A percentile compares a stretch with the other conserved stretches of the same genome.
phyloP scores from a whole-genome alignment of 2,888 invertebrate genomes.

The Aleiodes leptofemur region DNA sequence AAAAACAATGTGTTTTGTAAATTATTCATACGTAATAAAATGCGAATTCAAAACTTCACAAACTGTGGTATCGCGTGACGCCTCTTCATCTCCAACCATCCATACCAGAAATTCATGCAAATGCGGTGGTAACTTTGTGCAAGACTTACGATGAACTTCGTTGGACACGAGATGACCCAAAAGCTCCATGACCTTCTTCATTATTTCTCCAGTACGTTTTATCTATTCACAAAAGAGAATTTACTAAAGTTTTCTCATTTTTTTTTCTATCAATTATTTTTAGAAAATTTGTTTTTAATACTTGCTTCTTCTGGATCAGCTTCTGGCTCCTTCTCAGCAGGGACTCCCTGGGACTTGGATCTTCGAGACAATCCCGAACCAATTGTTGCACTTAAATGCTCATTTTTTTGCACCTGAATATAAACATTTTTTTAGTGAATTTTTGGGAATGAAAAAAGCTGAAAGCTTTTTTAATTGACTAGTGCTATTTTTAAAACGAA shows the following conservation, averaged over 20 bases:
- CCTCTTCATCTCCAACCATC: constrained; percentile 57
- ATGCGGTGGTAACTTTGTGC: constrained; percentile 60
- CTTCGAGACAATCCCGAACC: constrained; percentile 62
- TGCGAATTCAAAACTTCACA: background rate
- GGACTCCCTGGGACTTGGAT: constrained; percentile 56
- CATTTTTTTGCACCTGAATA: constrained; percentile 61
- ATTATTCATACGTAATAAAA: constrained; percentile 4
- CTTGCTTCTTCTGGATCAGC: constrained; percentile 21
- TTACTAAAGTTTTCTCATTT: background rate
- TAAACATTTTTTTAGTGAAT: background rate
- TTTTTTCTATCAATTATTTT: too few relatives aligned
- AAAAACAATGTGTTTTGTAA: constrained; percentile 6
- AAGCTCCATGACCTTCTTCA: constrained; percentile 62
- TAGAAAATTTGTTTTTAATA: background rate
- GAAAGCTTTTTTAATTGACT: constrained; percentile 26
- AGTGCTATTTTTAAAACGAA: background rate
- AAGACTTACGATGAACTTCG: constrained; percentile 65
- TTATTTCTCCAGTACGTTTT: constrained; percentile 60
- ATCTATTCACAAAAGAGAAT: constrained; percentile 49
- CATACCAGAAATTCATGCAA: constrained; percentile 63
- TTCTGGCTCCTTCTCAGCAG: constrained; percentile 45
- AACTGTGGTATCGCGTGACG: background rate
- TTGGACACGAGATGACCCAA: constrained; percentile 60
- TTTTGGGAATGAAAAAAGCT: background rate
- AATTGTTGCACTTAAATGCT: constrained; percentile 57